Percentiles rank a stretch among this genome's conserved stretches.
phyloP scores from a whole-genome alignment of 1,140 invertebrate species.

The Plodia interpunctella region DNA sequence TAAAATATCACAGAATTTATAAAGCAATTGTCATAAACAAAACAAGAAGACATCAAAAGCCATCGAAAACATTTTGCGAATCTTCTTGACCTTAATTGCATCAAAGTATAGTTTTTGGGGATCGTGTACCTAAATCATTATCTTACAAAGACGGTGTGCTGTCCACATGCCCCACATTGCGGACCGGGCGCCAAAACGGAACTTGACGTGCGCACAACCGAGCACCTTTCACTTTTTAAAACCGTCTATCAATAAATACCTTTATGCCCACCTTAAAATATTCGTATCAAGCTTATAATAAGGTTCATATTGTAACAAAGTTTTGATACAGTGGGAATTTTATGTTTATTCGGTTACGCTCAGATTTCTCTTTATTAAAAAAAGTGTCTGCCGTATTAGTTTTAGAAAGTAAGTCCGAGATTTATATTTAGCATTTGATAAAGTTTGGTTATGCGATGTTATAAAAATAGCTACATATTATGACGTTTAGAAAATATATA shows the following conservation, averaged over 20 bases:
- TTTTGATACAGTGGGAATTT: not conserved
- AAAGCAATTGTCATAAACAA: not conserved
- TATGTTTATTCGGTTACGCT: not conserved
- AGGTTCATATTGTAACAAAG: not conserved
- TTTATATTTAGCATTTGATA: not conserved
- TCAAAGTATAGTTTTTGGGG: not conserved
- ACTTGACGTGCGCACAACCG: not conserved
- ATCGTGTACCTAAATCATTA: not conserved
- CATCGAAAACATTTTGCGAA: not conserved
- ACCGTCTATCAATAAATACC: not conserved
- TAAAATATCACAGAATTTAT: too few relatives aligned
- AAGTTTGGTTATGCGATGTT: too few relatives aligned
- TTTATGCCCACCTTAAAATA: not conserved
- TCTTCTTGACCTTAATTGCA: conserved; percentile 1
- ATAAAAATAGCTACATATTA: too few relatives aligned
- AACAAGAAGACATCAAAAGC: not conserved
- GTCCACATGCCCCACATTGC: not conserved
- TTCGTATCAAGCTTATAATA: not conserved
- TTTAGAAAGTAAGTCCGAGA: not conserved
- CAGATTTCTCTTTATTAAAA: conserved; percentile 3
- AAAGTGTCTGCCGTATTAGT: not conserved
- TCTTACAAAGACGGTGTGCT: not conserved
- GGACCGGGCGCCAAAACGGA: not conserved
- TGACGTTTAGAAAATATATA: too few relatives aligned
- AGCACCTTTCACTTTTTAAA: conserved; percentile 4